These are phyloP conservation scores for Trochalopteron elliotii DNA, from an alignment of 2,113 vertebrate species.

Conservation along the genomic window DNA sequence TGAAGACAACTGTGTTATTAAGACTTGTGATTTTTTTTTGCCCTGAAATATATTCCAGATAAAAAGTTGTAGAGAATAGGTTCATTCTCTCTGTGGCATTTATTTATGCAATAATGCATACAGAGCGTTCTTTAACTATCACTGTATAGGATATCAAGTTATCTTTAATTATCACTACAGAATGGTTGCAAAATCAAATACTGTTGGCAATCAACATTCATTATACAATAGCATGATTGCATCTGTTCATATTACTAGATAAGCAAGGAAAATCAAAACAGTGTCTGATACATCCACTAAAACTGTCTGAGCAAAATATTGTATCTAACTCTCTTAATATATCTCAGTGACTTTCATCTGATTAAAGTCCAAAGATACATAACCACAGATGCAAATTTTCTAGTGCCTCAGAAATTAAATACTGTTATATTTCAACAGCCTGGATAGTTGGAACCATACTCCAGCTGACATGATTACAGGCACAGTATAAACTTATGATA, in stretches of 20 bases:
- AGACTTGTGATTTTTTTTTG: slow-evolving; percentile 1
- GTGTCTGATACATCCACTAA: slow-evolving; percentile 75
- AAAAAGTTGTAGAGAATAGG: slow-evolving; percentile 31
- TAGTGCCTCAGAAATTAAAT: slow-evolving; percentile 75
- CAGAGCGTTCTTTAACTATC: slow-evolving; percentile 77
- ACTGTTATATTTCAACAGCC: slow-evolving; percentile 67
- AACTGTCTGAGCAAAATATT: slow-evolving; percentile 81
- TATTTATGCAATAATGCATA: slow-evolving; percentile 63
- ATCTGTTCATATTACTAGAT: slow-evolving; percentile 82
- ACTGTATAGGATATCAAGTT: slow-evolving; percentile 71
- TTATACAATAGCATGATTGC: slow-evolving; percentile 80
- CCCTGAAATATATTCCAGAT: slow-evolving; percentile 14
- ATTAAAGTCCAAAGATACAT: slow-evolving; percentile 80
- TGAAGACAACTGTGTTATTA: background rate
- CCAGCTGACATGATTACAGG: slow-evolving; percentile 75
- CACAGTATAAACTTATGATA: slow-evolving; percentile 68
- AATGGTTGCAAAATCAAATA: slow-evolving; percentile 79
- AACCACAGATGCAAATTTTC: slow-evolving; percentile 78
- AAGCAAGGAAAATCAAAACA: slow-evolving; percentile 79
- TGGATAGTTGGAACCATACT: slow-evolving; percentile 66
- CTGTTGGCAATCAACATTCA: slow-evolving; percentile 79
- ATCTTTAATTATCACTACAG: slow-evolving; percentile 80
- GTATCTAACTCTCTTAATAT: slow-evolving; percentile 78
- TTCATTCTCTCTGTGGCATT: slow-evolving; percentile 49
- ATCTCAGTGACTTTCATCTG: slow-evolving; percentile 77